phyloP scores from a whole-genome alignment of 2,888 invertebrate genomes.

The Neoaliturus tenellus region DNA sequence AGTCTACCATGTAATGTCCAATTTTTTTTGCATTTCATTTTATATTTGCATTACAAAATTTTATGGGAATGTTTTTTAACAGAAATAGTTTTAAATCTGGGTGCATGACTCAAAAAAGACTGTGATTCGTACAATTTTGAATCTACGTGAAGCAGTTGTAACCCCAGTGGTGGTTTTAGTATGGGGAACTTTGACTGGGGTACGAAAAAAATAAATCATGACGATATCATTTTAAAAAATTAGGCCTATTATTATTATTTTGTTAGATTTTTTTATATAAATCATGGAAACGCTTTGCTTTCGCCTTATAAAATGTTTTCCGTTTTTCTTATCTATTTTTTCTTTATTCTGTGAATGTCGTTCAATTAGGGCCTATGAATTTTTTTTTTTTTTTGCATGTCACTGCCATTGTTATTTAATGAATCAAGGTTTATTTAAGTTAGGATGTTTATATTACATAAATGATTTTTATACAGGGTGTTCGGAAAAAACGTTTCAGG shows the following conservation, averaged over 20 bases:
- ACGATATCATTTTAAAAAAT: neutral
- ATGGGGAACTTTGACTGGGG: conserved; percentile 52
- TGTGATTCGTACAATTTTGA: neutral
- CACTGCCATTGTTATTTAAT: too few relatives aligned
- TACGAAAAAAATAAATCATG: neutral
- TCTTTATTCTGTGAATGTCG: too few relatives aligned
- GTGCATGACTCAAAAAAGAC: neutral
- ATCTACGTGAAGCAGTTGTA: neutral
- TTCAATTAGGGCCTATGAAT: too few relatives aligned
- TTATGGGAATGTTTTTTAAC: neutral
- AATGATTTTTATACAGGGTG: too few relatives aligned
- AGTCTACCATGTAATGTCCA: neutral
- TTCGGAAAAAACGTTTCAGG: too few relatives aligned
- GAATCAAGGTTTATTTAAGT: too few relatives aligned
- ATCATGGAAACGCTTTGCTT: too few relatives aligned
- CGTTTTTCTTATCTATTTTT: too few relatives aligned
- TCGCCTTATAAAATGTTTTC: too few relatives aligned
- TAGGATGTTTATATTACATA: too few relatives aligned
- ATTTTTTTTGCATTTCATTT: conserved; percentile 3
- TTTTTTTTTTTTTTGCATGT: too few relatives aligned
- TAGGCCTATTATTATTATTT: neutral
- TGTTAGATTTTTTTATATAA: too few relatives aligned
- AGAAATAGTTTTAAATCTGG: neutral
- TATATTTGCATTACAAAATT: neutral
- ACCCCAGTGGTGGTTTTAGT: conserved; percentile 1